Conservation (phyloP, 1,140 invertebrate species). For the Tetramorium simillimum region DNA sequence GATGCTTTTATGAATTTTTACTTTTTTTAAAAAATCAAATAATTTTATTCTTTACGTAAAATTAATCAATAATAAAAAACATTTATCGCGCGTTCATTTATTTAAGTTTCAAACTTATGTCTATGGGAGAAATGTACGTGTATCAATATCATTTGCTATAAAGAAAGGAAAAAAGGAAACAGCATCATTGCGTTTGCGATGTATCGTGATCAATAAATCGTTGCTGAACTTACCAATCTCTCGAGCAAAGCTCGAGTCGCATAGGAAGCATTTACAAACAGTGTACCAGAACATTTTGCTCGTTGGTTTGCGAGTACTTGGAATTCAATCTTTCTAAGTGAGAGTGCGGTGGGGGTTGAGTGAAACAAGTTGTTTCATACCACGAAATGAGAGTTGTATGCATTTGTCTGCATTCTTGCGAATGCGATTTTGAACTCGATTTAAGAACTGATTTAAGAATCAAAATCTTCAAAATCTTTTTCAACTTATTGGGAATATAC, state of each 20-base stretch:
- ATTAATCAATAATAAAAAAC: conserved; percentile 20
- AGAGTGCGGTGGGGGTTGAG: conserved; percentile 13
- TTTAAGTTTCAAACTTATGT: not conserved
- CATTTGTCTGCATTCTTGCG: not conserved
- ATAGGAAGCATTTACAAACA: conserved; percentile 43
- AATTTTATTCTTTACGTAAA: conserved; percentile 18
- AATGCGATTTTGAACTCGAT: not conserved
- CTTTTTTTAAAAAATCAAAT: not conserved
- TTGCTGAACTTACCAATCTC: conserved; percentile 60
- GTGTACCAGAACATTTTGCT: conserved; percentile 43
- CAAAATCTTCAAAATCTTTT: not conserved
- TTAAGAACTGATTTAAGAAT: conserved; percentile 21
- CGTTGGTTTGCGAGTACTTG: conserved; percentile 23
- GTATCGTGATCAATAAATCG: conserved; percentile 64
- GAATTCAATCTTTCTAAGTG: conserved; percentile 71
- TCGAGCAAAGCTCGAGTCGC: conserved; percentile 20
- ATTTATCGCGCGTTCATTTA: not conserved
- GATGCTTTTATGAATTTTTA: not conserved
- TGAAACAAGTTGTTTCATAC: conserved; percentile 60
- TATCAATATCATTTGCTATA: conserved; percentile 12
- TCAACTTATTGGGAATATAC: not conserved
- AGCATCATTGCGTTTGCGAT: conserved; percentile 36
- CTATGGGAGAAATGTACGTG: not conserved
- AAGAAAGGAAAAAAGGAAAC: not conserved
- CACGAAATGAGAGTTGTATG: not conserved